Evolutionary conservation across 1,140 invertebrate genomes (phyloP).

Genomic region (Drosophila kikkawai): DNA sequence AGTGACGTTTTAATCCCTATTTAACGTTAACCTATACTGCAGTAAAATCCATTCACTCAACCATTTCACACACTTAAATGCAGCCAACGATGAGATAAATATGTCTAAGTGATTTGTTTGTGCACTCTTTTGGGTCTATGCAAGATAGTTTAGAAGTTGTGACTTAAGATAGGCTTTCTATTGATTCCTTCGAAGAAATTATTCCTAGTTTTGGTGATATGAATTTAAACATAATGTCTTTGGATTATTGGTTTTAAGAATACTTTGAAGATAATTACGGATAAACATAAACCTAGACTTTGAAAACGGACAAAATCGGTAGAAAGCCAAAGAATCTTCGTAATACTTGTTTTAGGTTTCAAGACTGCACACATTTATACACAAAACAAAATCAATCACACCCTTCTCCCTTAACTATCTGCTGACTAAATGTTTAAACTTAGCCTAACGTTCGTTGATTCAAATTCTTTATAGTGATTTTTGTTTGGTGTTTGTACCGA

Average conservation of each 20-base stretch:
- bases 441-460: constrained; percentile 11
- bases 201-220: not conserved
- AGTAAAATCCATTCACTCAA: constrained; percentile 17
- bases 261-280: constrained; percentile 12
- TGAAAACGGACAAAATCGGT: not conserved
- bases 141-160: not conserved
- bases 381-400: not conserved
- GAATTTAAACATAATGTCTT: constrained; percentile 7
- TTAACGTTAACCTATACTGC: constrained; percentile 23
- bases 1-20: constrained; percentile 29
- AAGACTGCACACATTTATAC: constrained; percentile 18
- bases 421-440: constrained; percentile 15
- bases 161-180: not conserved
- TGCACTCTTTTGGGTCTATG: constrained; percentile 8
- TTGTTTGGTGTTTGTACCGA: constrained; percentile 57
- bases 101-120: constrained; percentile 16
- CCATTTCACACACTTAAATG: constrained; percentile 47
- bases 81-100: constrained; percentile 42
- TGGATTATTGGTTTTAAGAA: constrained; percentile 14
- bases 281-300: constrained; percentile 2
- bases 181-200: not conserved
- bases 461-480: constrained; percentile 54
- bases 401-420: not conserved
- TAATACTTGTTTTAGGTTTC: constrained; percentile 29
- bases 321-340: constrained; percentile 1